phyloP scores from a whole-genome alignment of 2,888 invertebrate species.

The Rhyacophila evoluta region DNA sequence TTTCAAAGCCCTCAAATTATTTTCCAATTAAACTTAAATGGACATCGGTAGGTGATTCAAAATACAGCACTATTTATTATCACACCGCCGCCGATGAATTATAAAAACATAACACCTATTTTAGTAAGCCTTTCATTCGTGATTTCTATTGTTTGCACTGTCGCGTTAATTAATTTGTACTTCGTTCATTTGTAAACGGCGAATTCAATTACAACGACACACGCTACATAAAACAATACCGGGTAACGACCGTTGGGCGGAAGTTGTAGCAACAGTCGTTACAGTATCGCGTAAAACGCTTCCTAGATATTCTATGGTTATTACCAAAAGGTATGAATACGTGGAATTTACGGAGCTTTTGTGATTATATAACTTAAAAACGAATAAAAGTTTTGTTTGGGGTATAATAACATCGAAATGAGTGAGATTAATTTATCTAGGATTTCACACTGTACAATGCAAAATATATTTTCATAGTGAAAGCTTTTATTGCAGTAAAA shows the following conservation, averaged over 20 bases:
- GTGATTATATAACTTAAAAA: conserved; percentile 1
- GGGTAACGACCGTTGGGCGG: conserved; percentile 35
- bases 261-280: conserved; percentile 42
- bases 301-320: conserved; percentile 30
- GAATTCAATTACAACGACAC: conserved; percentile 42
- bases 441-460: neutral
- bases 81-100: neutral
- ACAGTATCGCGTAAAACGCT: conserved; percentile 36
- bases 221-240: conserved; percentile 33
- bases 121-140: neutral
- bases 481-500: too few relatives aligned
- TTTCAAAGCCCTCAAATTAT: too few relatives aligned
- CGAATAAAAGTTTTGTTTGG: neutral
- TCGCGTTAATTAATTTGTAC: conserved; percentile 31
- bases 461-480: too few relatives aligned
- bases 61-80: neutral
- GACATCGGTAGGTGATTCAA: neutral
- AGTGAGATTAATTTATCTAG: neutral
- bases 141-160: conserved; percentile 16
- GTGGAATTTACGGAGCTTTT: neutral
- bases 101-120: neutral
- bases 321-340: neutral
- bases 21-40: neutral
- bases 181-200: conserved; percentile 20
- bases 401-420: neutral